These are phyloP conservation scores for Acanthochromis polyacanthus DNA, from an alignment of 2,113 vertebrate genomes.

Conservation along the genomic window DNA sequence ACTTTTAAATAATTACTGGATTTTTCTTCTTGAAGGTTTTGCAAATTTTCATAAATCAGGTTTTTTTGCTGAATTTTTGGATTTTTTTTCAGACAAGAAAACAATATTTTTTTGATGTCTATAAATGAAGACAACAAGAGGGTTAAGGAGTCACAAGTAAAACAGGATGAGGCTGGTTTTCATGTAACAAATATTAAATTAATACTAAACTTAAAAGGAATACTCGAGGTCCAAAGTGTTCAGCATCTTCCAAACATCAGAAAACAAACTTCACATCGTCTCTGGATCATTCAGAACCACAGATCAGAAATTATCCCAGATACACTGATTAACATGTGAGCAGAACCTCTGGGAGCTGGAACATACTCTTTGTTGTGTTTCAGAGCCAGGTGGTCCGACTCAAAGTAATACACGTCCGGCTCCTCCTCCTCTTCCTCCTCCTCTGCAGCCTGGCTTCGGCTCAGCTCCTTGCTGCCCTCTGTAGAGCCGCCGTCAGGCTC, in stretches of 20 bases:
- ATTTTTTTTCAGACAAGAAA: no score
- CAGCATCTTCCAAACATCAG: not conserved
- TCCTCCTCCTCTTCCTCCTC: conserved; percentile 91
- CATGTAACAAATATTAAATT: no score
- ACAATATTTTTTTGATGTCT: no score
- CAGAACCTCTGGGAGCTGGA: conserved; percentile 66
- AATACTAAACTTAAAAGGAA: no score
- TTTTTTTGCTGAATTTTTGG: no score
- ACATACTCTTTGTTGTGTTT: conserved; percentile 99
- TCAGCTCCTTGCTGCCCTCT: conserved; percentile 88
- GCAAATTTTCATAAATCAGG: no score
- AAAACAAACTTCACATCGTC: not conserved
- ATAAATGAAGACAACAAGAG: no score
- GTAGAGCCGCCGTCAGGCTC: conserved; percentile 77
- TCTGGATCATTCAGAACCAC: conserved; percentile 30
- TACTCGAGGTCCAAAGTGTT: not conserved
- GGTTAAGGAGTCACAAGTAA: not conserved
- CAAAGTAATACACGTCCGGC: conserved; percentile 99
- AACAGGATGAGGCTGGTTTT: not conserved
- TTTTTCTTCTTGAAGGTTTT: no score
- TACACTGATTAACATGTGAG: conserved; percentile 37
- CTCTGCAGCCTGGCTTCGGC: conserved; percentile 79
- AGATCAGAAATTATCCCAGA: conserved; percentile 38
- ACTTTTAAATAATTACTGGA: no score
- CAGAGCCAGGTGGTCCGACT: conserved; percentile 99